phyloP scores from a whole-genome alignment of 2,888 invertebrate genomes.

The Microchrysa polita region DNA sequence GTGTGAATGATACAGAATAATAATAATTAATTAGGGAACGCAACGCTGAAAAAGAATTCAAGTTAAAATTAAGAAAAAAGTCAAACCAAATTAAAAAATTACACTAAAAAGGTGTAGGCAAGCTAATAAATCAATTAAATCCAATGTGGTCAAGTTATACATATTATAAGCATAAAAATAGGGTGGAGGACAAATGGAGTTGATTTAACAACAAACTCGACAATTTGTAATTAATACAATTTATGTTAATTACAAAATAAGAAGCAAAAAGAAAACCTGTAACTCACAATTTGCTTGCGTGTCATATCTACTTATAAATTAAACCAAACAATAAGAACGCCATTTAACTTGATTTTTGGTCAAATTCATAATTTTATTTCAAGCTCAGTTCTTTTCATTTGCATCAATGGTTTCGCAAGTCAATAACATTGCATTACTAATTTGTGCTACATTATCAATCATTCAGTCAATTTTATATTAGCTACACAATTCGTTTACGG shows the following conservation, averaged over 20 bases:
- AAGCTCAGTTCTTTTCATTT: conserved; percentile 31
- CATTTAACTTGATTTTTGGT: conserved; percentile 24
- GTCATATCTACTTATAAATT: conserved; percentile 32
- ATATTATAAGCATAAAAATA: background rate
- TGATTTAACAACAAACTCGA: background rate
- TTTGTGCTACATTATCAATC: background rate
- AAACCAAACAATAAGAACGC: conserved; percentile 45
- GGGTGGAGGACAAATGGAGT: background rate
- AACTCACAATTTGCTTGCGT: conserved; percentile 3
- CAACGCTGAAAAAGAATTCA: too few species aligned
- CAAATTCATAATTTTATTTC: conserved; percentile 25
- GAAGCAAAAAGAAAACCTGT: background rate
- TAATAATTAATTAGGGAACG: too few species aligned
- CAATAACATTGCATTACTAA: background rate
- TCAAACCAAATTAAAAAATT: too few species aligned
- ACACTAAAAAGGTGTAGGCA: too few species aligned
- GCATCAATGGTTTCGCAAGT: too few species aligned
- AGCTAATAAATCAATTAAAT: too few species aligned
- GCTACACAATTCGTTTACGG: background rate
- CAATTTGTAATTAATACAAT: background rate
- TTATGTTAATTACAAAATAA: background rate
- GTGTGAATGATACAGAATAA: too few species aligned
- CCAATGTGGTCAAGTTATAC: too few species aligned
- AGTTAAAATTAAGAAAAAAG: too few species aligned
- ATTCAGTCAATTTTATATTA: background rate